Conservation (phyloP, 2,797 vertebrate species). For the Hipposideros larvatus region DNA sequence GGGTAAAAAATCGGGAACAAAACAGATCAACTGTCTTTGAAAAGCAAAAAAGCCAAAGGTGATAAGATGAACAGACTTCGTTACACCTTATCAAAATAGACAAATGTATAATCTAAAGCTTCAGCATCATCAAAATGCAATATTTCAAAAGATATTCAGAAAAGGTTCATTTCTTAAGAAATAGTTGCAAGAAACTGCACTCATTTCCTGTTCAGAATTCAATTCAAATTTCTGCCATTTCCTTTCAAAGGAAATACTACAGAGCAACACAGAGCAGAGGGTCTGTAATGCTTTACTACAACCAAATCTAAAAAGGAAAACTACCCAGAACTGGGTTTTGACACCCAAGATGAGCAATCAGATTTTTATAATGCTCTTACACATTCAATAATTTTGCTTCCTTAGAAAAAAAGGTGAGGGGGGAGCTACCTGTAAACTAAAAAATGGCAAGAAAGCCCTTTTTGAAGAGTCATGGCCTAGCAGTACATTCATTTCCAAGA, state of each 20-base stretch:
- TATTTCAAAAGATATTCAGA: slow-evolving; percentile 67
- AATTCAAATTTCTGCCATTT: slow-evolving; percentile 84
- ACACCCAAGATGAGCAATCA: slow-evolving; percentile 40
- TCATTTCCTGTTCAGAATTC: slow-evolving; percentile 83
- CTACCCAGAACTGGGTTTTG: slow-evolving; percentile 54
- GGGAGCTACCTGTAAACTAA: slow-evolving; percentile 46
- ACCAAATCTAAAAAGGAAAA: slow-evolving; percentile 45
- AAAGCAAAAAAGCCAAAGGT: slow-evolving; percentile 38
- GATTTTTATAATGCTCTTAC: slow-evolving; percentile 48
- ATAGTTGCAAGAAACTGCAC: slow-evolving; percentile 72
- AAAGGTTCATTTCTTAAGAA: slow-evolving; percentile 76
- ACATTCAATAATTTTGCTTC: slow-evolving; percentile 48
- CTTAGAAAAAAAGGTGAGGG: background rate
- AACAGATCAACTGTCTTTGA: slow-evolving; percentile 41
- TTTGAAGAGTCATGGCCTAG: slow-evolving; percentile 77
- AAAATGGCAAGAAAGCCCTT: slow-evolving; percentile 49
- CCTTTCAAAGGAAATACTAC: slow-evolving; percentile 81
- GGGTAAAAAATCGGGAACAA: slow-evolving; percentile 32
- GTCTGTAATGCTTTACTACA: slow-evolving; percentile 40
- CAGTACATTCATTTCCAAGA: slow-evolving; percentile 40
- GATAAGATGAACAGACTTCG: slow-evolving; percentile 5
- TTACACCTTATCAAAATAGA: slow-evolving; percentile 31
- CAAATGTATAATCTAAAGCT: slow-evolving; percentile 34
- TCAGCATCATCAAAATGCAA: slow-evolving; percentile 61
- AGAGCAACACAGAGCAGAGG: slow-evolving; percentile 60